Conservation (phyloP, 2,797 vertebrate genomes). For the Trematomus bernacchii region DNA sequence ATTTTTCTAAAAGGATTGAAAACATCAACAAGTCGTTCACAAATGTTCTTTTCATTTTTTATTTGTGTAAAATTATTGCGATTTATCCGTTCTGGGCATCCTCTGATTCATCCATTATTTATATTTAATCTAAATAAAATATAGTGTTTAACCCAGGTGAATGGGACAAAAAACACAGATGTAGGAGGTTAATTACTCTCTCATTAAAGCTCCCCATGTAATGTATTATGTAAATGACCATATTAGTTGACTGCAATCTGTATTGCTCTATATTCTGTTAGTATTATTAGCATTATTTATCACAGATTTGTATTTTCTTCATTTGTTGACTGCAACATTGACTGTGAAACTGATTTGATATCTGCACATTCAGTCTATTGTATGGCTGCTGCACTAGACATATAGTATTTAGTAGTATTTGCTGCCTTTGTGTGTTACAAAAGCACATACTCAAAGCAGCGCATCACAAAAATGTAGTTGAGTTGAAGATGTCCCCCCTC, state of each 20-base stretch:
- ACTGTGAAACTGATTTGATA: too few relatives aligned
- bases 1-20: not conserved
- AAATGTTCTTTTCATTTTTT: too few relatives aligned
- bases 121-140: not conserved
- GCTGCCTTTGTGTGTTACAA: not conserved
- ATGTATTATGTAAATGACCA: not conserved
- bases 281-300: not conserved
- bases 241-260: not conserved
- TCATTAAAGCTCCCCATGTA: not conserved
- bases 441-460: not conserved
- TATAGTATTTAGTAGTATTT: too few relatives aligned
- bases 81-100: not conserved
- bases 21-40: too few relatives aligned
- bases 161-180: not conserved
- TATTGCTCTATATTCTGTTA: not conserved
- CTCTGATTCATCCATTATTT: not conserved
- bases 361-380: not conserved
- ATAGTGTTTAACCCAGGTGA: not conserved
- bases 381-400: not conserved
- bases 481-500: too few relatives aligned
- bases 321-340: not conserved
- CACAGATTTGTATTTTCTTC: not conserved
- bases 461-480: not conserved
- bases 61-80: not conserved
- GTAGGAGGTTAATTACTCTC: not conserved